Base-by-base conservation (phyloP, 2,797 vertebrate genomes). In the Knipowitschia caucasica region DNA sequence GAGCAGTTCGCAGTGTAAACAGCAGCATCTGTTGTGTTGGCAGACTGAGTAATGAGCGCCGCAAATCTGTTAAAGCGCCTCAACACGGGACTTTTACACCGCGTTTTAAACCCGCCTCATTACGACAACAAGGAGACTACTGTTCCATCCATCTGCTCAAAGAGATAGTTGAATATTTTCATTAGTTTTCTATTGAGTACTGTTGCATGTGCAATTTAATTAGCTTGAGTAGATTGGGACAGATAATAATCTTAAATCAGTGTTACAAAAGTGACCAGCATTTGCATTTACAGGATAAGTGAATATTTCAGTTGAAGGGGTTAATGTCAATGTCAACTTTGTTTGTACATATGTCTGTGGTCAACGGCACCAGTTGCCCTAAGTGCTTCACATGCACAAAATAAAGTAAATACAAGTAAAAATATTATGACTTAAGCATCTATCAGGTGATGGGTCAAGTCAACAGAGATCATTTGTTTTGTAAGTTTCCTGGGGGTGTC, bases 51-150 rank as follows among this genome's bases (percentile, higher is more conserved):
- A 56, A 42, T 17, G 24, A 33, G 47, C 40, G 42, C 35, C 21
- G 34, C 21, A 49, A 49, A 49, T 40, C 25, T 51, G 50, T 45
- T 50, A 18, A 30, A 15, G 26, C 33, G 3, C 12, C 23, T 17
- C 46, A 14, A 49, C 46, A 49, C 30, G 46, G 29, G 46, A 49
- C 46, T 49, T 49, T 49, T 49, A 49, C 46, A 49, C 29, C 46
- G 17, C 12, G 20, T 21, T 49, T 49, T 49, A 49, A 49, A 33
- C 46, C 46, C 18, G 29, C 9, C 46, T 49, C 18, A 49, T 42
- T 53, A 51, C 47, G n/a, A 50, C 7, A 43, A 4, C 27, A 14
- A 57, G 11, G 36, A 27, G 7, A 20, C 40, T 64, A 36, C 12
- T 24, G 14, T 38, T 55, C 25, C 4, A 45, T 21, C 24, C 14